Percentiles rank a stretch among this genome's conserved stretches.
These are phyloP conservation scores for Aphelinus atriplicis DNA, from an alignment of 1,140 invertebrate species.

Conservation along the genomic window DNA sequence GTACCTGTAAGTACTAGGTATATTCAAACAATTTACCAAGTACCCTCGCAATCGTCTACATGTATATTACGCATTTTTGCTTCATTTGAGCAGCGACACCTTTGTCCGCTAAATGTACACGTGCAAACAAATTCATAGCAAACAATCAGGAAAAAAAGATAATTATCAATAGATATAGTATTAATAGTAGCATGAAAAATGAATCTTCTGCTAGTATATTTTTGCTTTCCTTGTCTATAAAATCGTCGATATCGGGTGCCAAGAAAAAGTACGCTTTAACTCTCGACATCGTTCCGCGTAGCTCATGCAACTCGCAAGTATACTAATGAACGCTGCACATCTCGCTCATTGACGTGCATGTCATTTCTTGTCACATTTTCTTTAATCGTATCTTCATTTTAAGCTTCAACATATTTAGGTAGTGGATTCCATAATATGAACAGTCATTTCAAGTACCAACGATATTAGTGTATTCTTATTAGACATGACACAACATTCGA, in stretches of 20 bases:
- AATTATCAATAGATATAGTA: conserved; percentile 37
- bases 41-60: conserved; percentile 31
- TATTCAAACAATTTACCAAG: conserved; percentile 28
- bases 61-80: conserved; percentile 33
- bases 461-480: conserved; percentile 14
- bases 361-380: conserved; percentile 4
- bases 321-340: not conserved
- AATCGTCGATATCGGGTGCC: not conserved
- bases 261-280: not conserved
- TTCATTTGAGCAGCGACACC: conserved; percentile 29
- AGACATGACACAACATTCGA: conserved; percentile 20
- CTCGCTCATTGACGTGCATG: conserved; percentile 9
- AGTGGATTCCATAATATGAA: conserved; percentile 26
- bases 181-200: conserved; percentile 43
- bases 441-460: conserved; percentile 9
- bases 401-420: conserved; percentile 22
- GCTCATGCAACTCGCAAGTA: not conserved
- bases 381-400: not conserved
- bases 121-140: conserved; percentile 49
- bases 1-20: conserved; percentile 22
- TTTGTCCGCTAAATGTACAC: conserved; percentile 51
- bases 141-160: conserved; percentile 49
- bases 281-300: not conserved
- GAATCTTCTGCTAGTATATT: conserved; percentile 26
- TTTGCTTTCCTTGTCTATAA: conserved; percentile 31